Base-by-base conservation (phyloP, 2,113 vertebrate genomes). In the Psilopsiagon aymara region DNA sequence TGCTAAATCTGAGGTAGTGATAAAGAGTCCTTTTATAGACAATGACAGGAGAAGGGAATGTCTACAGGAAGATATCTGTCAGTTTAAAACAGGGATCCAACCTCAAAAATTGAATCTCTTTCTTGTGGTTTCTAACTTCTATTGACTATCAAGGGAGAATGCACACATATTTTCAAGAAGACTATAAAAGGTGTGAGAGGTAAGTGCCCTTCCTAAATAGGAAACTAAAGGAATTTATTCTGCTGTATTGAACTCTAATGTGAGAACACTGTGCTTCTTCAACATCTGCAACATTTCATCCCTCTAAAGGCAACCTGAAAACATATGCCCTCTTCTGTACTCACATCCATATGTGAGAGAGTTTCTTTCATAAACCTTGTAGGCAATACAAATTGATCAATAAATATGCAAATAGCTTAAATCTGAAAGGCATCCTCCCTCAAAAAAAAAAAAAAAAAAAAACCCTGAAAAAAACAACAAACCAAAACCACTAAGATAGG, bases 381-480 rank as follows among this genome's bases (percentile, higher is more conserved):
- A 33, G 78, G 17, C 3, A 69, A 18, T 62, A 63, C 21, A n/a
- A 91, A 46, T 39, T 29, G 19, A 77, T 62, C 24, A 28, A 70
- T 46, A 74, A 28, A 70, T n/a, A 74, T 6, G 4, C n/a, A 28
- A 74, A 83, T 15, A 73, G 1, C 3, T 73, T 11, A 55, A 71
- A 60, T 2, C 6, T 76, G 14, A 46, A 92, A 63, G 2, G 1
- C 4, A 67, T 5, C 4, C 1, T 62, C 16, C 17, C 4, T 33
- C 17, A 33, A 81, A 76, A 64, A 43, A 53, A 24, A 24, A 46
- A 29, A 4, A 25, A n/a, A 27, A 28, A 5, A 43, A 23, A 21
- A 1, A 39, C 7, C 39, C 39, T 11, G 9, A 9, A 29, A 20
- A 16, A 27, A 33, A 13, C 17, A 44, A 44, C 2, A 44, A 44